Conservation (phyloP, 2,888 invertebrate species). For the Nemoura dubitans region DNA sequence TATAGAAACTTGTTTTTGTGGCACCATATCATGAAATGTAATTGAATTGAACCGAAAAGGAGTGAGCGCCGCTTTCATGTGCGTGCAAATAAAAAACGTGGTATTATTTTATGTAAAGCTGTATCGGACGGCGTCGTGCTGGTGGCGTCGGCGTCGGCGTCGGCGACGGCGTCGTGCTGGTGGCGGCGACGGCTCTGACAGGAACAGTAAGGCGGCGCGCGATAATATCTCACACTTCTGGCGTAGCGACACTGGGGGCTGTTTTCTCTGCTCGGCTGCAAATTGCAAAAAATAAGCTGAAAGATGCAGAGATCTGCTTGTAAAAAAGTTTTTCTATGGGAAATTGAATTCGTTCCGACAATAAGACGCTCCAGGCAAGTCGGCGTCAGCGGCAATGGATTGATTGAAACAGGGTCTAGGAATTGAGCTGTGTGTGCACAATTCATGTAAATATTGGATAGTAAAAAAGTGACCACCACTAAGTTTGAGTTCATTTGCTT, state of each 20-base stretch:
- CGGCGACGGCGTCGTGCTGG: too few relatives aligned
- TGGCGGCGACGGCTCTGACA: constrained; percentile 1
- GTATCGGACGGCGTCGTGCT: background rate
- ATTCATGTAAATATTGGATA: background rate
- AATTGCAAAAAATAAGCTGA: background rate
- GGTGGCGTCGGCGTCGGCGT: background rate
- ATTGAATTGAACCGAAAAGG: background rate
- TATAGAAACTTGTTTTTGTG: constrained; percentile 24
- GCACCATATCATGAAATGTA: background rate
- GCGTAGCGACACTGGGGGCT: background rate
- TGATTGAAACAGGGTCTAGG: background rate
- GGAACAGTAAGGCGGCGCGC: constrained; percentile 23
- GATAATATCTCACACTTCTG: constrained; percentile 28
- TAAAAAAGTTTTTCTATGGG: background rate
- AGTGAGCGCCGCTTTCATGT: background rate
- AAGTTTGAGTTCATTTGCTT: background rate
- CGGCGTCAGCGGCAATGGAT: background rate
- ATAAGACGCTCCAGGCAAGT: background rate
- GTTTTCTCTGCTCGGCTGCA: constrained; percentile 4
- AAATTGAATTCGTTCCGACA: background rate
- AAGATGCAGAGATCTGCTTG: background rate
- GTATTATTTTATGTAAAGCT: background rate
- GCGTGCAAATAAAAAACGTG: background rate
- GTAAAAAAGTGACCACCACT: background rate
- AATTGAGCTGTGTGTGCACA: background rate